phyloP scores from a whole-genome alignment of 1,140 invertebrate species.

The Sarcophaga bullata region DNA sequence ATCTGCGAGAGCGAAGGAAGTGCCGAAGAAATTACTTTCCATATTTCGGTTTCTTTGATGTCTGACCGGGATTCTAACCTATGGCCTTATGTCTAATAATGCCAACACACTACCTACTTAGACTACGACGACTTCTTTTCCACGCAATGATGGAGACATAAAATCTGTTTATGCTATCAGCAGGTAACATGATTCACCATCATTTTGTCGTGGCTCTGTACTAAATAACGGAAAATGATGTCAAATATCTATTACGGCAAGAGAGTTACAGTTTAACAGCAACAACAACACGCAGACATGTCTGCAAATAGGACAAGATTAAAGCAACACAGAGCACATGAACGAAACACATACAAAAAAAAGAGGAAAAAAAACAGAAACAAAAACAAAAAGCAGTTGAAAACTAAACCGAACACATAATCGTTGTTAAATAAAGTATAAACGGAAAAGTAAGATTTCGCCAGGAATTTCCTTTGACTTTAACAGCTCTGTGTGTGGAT shows the following conservation, averaged over 20 bases:
- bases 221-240: conserved; percentile 43
- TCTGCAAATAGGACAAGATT: conserved; percentile 4
- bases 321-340: neutral
- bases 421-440: conserved; percentile 4
- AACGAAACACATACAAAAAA: neutral
- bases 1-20: too few relatives aligned
- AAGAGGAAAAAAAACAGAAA: neutral
- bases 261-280: conserved; percentile 21
- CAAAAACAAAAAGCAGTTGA: neutral
- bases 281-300: neutral
- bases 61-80: too few relatives aligned
- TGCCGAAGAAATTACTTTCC: too few relatives aligned
- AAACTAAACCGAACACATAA: neutral
- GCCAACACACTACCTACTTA: too few relatives aligned
- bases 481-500: too few relatives aligned
- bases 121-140: too few relatives aligned
- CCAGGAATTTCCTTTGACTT: neutral
- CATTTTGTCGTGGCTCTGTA: conserved; percentile 44
- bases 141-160: too few relatives aligned
- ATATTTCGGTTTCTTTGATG: too few relatives aligned
- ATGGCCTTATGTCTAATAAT: too few relatives aligned
- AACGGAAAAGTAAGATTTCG: conserved; percentile 7
- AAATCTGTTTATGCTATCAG: neutral
- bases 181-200: conserved; percentile 36
- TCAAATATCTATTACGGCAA: conserved; percentile 45